Evolutionary conservation across 2,888 invertebrate species (phyloP).

Genomic region (Pseudococcus viburni): DNA sequence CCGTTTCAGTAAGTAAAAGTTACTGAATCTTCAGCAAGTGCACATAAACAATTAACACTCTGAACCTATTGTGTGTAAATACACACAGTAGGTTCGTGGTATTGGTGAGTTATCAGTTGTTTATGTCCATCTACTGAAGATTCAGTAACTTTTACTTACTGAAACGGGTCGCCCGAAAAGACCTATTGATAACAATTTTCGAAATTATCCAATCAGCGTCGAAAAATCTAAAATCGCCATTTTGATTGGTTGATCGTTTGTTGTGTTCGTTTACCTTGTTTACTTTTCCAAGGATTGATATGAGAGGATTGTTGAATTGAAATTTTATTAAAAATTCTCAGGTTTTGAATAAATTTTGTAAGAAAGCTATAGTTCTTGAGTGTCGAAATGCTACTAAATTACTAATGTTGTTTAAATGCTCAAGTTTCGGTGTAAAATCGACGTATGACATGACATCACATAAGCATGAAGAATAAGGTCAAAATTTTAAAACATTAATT

Average conservation of each 20-base stretch:
- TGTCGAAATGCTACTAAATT: not conserved
- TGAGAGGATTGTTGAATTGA: not conserved
- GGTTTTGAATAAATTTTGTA: not conserved
- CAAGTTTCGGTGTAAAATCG: not conserved
- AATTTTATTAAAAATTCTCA: not conserved
- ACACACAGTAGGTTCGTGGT: too few species aligned
- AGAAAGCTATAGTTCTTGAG: not conserved
- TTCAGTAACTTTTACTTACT: too few species aligned
- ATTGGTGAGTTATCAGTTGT: too few species aligned
- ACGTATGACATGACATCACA: not conserved
- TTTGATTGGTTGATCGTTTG: not conserved
- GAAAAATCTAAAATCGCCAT: not conserved
- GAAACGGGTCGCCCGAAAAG: too few species aligned
- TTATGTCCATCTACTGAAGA: too few species aligned
- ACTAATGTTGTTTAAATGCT: not conserved
- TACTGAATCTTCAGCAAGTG: too few species aligned
- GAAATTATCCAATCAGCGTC: not conserved
- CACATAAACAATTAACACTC: too few species aligned
- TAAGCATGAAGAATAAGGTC: not conserved
- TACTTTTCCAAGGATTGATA: not conserved
- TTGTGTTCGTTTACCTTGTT: constrained; percentile 1
- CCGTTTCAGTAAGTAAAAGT: too few species aligned
- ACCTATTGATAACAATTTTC: constrained; percentile 3
- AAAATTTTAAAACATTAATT: not conserved
- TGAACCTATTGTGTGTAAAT: too few species aligned